Conservation (phyloP, 1,140 invertebrate species). For the Drosophila lini region DNA sequence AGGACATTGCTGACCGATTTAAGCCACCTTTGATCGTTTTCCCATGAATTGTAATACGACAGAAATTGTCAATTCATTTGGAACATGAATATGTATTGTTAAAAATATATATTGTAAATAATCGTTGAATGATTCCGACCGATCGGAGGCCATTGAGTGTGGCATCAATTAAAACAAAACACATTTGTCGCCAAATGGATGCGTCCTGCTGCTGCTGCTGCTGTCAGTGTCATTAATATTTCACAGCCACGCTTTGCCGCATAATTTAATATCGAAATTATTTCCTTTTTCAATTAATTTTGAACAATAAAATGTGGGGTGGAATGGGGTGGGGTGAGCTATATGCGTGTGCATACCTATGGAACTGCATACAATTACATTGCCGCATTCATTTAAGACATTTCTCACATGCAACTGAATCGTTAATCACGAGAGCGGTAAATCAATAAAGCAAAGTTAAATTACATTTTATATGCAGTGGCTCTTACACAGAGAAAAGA, state of each 20-base stretch:
- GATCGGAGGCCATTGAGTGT: constrained; percentile 20
- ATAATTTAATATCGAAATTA: constrained; percentile 61
- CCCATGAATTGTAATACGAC: constrained; percentile 8
- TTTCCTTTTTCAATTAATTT: constrained; percentile 54
- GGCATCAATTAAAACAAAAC: constrained; percentile 62
- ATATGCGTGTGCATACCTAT: constrained; percentile 10
- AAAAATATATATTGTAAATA: constrained; percentile 1
- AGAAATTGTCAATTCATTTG: constrained; percentile 31
- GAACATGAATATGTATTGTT: constrained; percentile 7
- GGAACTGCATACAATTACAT: constrained; percentile 30
- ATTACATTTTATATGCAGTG: constrained; percentile 10
- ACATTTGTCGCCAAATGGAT: constrained; percentile 34
- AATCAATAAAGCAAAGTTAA: constrained; percentile 28
- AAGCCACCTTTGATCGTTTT: constrained; percentile 25
- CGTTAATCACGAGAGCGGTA: constrained; percentile 24
- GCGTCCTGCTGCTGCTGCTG: constrained; percentile 8
- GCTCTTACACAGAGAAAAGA: background rate
- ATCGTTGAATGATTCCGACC: constrained; percentile 17
- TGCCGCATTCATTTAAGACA: constrained; percentile 33
- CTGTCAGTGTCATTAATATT: constrained; percentile 57
- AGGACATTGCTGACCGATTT: constrained; percentile 9
- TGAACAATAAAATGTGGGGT: constrained; percentile 51
- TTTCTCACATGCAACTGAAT: constrained; percentile 29
- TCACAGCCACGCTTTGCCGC: constrained; percentile 39
- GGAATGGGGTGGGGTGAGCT: background rate